Conservation (phyloP, 2,113 vertebrate genomes). For the Pungitius pungitius region DNA sequence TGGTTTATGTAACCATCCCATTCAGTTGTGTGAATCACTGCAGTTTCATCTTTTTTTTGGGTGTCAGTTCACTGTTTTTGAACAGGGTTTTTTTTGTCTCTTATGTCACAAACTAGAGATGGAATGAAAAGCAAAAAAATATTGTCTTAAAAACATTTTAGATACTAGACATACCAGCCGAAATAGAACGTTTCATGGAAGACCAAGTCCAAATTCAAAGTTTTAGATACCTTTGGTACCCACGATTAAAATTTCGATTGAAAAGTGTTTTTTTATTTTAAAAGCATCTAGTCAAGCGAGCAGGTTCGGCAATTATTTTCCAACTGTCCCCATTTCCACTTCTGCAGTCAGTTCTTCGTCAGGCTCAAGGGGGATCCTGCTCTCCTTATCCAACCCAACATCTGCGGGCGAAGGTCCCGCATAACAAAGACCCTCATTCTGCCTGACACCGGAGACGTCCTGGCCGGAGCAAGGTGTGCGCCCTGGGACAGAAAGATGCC, state of each 20-base stretch:
- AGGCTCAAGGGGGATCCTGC: conserved; percentile 47
- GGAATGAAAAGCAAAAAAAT: not conserved
- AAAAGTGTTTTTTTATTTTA: not conserved
- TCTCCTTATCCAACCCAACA: conserved; percentile 42
- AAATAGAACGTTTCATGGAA: not conserved
- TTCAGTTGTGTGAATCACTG: conserved; percentile 52
- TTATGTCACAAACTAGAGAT: conserved; percentile 27
- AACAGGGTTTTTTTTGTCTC: conserved; percentile 22
- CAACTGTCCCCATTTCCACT: conserved; percentile 8
- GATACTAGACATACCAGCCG: not conserved
- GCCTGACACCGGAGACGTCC: conserved; percentile 62
- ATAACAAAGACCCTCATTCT: conserved; percentile 73
- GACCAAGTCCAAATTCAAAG: not conserved
- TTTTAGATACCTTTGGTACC: not conserved
- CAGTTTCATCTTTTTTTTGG: conserved; percentile 30
- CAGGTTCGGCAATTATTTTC: not conserved
- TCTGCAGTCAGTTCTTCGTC: conserved; percentile 20
- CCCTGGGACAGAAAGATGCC: conserved; percentile 51
- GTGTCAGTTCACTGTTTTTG: conserved; percentile 22
- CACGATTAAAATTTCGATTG: not conserved
- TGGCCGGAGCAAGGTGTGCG: conserved; percentile 18
- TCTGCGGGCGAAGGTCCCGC: conserved; percentile 43
- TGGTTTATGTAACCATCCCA: conserved; percentile 46
- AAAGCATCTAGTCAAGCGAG: not conserved
- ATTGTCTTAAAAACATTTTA: not conserved